Conservation (phyloP, 2,888 invertebrate species). For the Ophion ventricosus region DNA sequence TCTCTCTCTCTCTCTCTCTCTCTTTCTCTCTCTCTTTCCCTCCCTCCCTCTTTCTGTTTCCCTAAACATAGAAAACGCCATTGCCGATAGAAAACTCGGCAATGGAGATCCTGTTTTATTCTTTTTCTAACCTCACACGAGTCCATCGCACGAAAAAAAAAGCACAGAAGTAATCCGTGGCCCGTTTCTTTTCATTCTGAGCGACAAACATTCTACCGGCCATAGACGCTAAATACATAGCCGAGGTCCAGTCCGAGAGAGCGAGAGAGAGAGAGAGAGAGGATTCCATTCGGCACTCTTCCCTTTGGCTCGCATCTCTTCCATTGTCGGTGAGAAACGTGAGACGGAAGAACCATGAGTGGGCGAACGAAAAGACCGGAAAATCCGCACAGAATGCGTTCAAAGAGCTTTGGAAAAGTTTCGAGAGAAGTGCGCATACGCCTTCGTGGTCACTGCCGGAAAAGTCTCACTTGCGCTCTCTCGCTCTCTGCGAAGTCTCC, state of each 20-base stretch:
- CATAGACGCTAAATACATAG: constrained; percentile 36
- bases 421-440: constrained; percentile 46
- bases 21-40: too few relatives aligned
- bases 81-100: constrained; percentile 40
- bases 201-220: constrained; percentile 52
- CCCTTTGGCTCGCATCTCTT: constrained; percentile 25
- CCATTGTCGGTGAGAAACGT: constrained; percentile 57
- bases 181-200: constrained; percentile 57
- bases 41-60: neutral
- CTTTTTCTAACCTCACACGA: constrained; percentile 33
- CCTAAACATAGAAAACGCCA: constrained; percentile 32
- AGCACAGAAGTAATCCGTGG: constrained; percentile 59
- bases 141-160: constrained; percentile 28
- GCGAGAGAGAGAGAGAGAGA: constrained; percentile 1
- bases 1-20: neutral
- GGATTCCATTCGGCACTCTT: constrained; percentile 39
- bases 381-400: constrained; percentile 58
- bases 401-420: constrained; percentile 56
- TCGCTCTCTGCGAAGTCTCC: constrained; percentile 47
- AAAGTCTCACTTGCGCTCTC: constrained; percentile 45
- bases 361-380: constrained; percentile 40
- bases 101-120: constrained; percentile 18
- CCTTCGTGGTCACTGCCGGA: constrained; percentile 49
- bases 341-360: constrained; percentile 38
- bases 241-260: neutral